phyloP scores from a whole-genome alignment of 23 tunicate genomes.

The Halocynthia aurantium region DNA sequence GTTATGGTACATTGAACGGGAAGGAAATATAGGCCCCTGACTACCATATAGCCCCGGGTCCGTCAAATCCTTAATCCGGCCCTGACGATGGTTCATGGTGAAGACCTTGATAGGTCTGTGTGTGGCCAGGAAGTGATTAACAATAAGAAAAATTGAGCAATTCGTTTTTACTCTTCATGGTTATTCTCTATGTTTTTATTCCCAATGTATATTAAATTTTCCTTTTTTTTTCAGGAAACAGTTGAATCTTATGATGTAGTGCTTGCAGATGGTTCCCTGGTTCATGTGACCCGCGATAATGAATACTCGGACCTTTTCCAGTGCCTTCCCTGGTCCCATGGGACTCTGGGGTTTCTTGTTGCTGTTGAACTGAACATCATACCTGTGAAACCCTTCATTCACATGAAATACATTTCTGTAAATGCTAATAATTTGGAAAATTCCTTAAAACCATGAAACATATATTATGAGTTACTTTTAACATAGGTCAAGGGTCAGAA shows the following conservation, averaged over 20 bases:
- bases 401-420: conserved; percentile 59
- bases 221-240: conserved; percentile 15
- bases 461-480: not conserved
- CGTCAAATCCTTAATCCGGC: too few species aligned
- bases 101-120: too few species aligned
- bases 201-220: too few species aligned
- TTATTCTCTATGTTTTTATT: too few species aligned
- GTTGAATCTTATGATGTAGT: conserved; percentile 72
- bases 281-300: conserved; percentile 39
- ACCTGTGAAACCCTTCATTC: conserved; percentile 61
- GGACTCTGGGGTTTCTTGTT: conserved; percentile 73
- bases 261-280: conserved; percentile 44
- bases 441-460: not conserved
- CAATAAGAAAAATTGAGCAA: too few species aligned
- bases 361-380: conserved; percentile 65
- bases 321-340: conserved; percentile 85
- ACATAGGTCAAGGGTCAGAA: conserved; percentile 42
- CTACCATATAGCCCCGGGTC: too few species aligned
- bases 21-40: too few species aligned
- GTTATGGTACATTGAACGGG: too few species aligned
- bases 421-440: conserved; percentile 4
- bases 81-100: too few species aligned
- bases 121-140: too few species aligned
- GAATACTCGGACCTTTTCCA: conserved; percentile 59
- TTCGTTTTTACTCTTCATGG: too few species aligned